Percentiles rank a stretch among this genome's conserved stretches.
Evolutionary conservation across 2,113 vertebrate genomes (phyloP).

Genomic region (Leucosticte australis): DNA sequence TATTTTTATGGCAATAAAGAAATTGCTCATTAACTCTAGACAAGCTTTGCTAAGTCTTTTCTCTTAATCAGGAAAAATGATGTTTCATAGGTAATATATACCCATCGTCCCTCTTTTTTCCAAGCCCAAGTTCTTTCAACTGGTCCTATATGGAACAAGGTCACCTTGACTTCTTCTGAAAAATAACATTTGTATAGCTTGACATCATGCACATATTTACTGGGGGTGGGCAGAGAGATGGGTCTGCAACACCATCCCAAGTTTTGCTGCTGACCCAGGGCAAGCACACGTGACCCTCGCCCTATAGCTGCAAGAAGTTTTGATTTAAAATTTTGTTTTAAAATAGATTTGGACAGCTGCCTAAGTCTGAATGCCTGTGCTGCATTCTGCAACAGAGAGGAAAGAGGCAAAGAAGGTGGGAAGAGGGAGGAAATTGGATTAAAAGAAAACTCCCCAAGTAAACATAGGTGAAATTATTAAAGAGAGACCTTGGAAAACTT

Average conservation of each 20-base stretch:
- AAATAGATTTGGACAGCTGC: constrained; percentile 46
- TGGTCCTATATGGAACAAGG: neutral
- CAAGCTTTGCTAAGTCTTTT: neutral
- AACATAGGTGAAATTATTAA: constrained; percentile 8
- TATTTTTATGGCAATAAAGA: neutral
- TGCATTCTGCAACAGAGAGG: neutral
- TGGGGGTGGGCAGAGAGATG: neutral
- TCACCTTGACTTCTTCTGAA: neutral
- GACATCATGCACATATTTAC: neutral
- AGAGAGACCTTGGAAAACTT: neutral
- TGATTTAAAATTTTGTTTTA: constrained; percentile 36
- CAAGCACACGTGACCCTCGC: neutral
- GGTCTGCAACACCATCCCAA: neutral
- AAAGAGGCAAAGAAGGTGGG: neutral
- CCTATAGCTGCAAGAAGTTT: constrained; percentile 1
- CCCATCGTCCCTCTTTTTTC: neutral
- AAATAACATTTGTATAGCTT: neutral
- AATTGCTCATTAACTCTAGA: neutral
- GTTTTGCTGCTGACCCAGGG: neutral
- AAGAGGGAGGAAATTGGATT: neutral
- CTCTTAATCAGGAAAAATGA: neutral
- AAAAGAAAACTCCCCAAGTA: neutral
- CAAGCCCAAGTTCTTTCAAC: neutral
- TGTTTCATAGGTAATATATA: neutral
- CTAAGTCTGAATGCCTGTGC: neutral